Evolutionary conservation across 2,888 invertebrate species (phyloP), one percentile per base, ranked within the genome.

Genomic region (Ganaspis brasiliensis): DNA sequence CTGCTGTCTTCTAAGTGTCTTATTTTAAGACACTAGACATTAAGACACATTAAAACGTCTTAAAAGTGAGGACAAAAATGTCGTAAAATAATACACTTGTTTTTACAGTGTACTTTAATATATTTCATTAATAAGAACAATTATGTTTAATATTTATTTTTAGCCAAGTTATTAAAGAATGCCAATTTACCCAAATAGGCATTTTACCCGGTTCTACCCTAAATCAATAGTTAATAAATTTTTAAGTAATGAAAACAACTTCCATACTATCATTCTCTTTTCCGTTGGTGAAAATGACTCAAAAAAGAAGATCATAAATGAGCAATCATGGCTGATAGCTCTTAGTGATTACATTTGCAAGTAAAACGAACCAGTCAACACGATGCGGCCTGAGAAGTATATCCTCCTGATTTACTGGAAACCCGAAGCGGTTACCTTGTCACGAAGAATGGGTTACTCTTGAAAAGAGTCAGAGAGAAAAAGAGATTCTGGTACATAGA

Each of bases 341-440:
- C 87, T 87, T 86, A 88, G 88, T 87, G 89, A 89, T 89, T 89
- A 87, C 89, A 89, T 89, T 89, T 88, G 89, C 89, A 89, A 89
- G 88, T 89, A 88, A 89, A 88, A 89, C 85, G 86, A 89, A 84
- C 81, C 70, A 78, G 84, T 81, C 83, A 84, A 84, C 85, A 84
- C 70, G 40, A 45, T 40, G 52, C 55, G 52, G 71, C 45, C 40
- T 56, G 57, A 61, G 49, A 82, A 79, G 82, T 81, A 82, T 82
- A 82, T 82, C 80, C 78, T 76, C 77, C 79, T 81, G 81, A 83
- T 83, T 82, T 80, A 57, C 76, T 61, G 74, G 56, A 55, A 45
- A 37, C n/a, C n/a, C n/a, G n/a, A n/a, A n/a, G n/a, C n/a, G 52
- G 70, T 31, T 72, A 52, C 70, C 74, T 63, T 71, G 61, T 35